Evolutionary conservation across 37 sponge, comb jelly and placozoan genomes (phyloP).

Genomic region (Ephydatia muelleri): DNA sequence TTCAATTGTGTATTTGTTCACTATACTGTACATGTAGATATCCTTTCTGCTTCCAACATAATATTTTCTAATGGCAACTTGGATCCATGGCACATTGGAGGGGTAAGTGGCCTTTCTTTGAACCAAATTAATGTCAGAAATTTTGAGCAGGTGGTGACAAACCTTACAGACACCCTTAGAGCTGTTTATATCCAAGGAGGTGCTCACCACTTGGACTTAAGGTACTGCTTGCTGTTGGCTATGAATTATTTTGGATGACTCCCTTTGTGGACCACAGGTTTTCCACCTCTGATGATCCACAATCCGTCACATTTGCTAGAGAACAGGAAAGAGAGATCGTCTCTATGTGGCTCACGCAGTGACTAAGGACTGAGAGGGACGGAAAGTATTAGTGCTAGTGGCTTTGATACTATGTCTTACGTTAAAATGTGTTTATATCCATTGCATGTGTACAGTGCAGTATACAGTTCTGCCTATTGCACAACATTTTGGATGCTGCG

Average conservation of each 20-base stretch:
- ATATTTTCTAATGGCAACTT: slow-evolving; percentile 90
- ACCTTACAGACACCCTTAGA: slow-evolving; percentile 52
- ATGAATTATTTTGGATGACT: too few species aligned
- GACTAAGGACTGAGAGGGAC: neutral
- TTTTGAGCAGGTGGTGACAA: slow-evolving; percentile 39
- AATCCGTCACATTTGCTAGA: slow-evolving; percentile 64
- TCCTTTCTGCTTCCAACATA: slow-evolving; percentile 77
- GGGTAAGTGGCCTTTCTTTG: slow-evolving; percentile 38
- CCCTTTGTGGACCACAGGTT: slow-evolving; percentile 3
- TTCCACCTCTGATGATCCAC: slow-evolving; percentile 68
- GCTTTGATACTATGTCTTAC: neutral
- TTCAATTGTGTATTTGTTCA: neutral
- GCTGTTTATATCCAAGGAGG: slow-evolving; percentile 80
- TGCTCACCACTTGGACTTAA: slow-evolving; percentile 92
- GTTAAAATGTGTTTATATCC: too few species aligned
- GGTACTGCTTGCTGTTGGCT: slow-evolving; percentile 26
- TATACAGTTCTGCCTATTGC: too few species aligned
- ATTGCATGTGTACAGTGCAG: too few species aligned
- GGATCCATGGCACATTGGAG: slow-evolving; percentile 92
- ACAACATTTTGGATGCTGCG: too few species aligned
- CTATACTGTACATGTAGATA: slow-evolving; percentile 29
- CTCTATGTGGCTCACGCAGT: slow-evolving; percentile 46
- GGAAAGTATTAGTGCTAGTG: neutral
- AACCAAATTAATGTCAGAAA: too few species aligned
- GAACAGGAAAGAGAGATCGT: slow-evolving; percentile 65